Base-by-base conservation (phyloP, 2,113 vertebrate genomes). In the Limnothrissa miodon region DNA sequence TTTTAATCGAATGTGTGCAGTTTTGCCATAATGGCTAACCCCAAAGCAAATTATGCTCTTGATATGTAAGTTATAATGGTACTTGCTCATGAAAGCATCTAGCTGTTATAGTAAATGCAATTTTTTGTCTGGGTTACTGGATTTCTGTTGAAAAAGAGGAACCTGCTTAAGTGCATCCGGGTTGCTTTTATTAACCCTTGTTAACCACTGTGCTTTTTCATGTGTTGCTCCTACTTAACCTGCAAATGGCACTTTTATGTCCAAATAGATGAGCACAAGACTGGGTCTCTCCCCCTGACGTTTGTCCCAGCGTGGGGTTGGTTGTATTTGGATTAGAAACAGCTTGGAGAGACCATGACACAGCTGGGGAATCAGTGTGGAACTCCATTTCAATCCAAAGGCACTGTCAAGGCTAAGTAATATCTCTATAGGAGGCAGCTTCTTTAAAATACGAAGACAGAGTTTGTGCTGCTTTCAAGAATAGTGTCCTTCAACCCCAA, bases 301-400 rank as follows among this genome's bases (percentile, higher is more conserved):
- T 36, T 3, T 10, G 29, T 17, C 66, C 11, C 66, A 36, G 29
- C 13, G 33, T 74, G 66, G 13, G 45, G 33, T 39, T 29, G 36
- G 39, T 45, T 48, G 81, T 46, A 29, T 74, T 70, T 78, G 62
- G 62, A 48, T 46, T 66, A 45, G 45, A 46, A 36, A 21, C 29
- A 29, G 70, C 66, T 46, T 29, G 21, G 62, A 46, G 45, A n/a
- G 74, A 46, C 45, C 45, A 33, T 39, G 74, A 66, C 62, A 48
- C 59, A 82, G 81, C 81, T 82, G 81, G 66, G 44, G 36, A 78
- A 74, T 74, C 66, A 78, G 66, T 46, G 81, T 82, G 39, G 29
- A n/a, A 23, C 48, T 82, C 25, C 45, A n/a, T 62, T 74, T n/a
- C 81, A 82, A 82, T 82, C 45, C 81, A 82, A 46, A 62, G 17